A percentile compares a stretch with the other conserved stretches of the same genome.
These are phyloP conservation scores for Maniola jurtina DNA, from an alignment of 1,140 invertebrate species.

Conservation along the genomic window DNA sequence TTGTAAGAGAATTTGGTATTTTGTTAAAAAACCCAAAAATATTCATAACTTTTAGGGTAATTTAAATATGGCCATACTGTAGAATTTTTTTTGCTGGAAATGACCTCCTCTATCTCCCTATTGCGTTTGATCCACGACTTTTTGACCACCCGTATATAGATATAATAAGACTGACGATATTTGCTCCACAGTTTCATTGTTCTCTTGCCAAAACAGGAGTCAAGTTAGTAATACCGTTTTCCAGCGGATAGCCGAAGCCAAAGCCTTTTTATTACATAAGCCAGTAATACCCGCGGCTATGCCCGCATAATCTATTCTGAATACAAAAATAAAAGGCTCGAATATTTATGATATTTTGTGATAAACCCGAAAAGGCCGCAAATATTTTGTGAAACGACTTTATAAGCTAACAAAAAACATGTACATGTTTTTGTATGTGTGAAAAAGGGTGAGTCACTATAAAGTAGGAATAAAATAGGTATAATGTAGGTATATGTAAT, in stretches of 20 bases:
- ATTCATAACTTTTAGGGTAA: no score
- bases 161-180: background rate
- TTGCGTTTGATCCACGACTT: no score
- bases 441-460: no score
- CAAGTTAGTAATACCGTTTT: conserved; percentile 2
- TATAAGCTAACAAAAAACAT: background rate
- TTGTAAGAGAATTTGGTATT: no score
- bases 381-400: background rate
- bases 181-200: background rate
- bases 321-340: background rate
- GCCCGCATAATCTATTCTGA: conserved; percentile 5
- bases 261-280: conserved; percentile 5
- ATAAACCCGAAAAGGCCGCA: background rate
- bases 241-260: background rate
- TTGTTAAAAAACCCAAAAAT: no score
- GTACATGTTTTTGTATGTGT: no score
- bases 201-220: conserved; percentile 3
- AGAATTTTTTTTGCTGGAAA: no score
- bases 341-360: conserved; percentile 1
- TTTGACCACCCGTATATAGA: no score
- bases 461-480: no score
- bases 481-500: no score
- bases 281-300: background rate
- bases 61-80: no score
- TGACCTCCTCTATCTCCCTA: no score